A percentile compares a stretch with the other conserved stretches of the same genome.
These are phyloP conservation scores for Tanytarsus gracilentus DNA, from an alignment of 2,888 invertebrate genomes.

Conservation along the genomic window DNA sequence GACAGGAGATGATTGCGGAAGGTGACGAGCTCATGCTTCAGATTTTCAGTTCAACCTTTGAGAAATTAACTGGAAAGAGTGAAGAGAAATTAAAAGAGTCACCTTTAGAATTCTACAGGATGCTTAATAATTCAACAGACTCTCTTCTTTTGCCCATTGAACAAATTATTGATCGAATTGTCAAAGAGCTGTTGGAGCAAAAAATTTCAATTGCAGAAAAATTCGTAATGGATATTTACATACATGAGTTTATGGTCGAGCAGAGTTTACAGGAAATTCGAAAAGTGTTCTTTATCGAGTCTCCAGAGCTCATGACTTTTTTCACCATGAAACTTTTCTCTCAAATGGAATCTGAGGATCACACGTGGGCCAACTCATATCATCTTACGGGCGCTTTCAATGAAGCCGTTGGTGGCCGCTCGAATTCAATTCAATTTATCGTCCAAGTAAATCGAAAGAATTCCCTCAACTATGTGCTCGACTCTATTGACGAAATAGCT, in stretches of 20 bases:
- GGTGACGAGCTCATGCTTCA: constrained; percentile 11
- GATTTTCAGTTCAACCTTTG: constrained; percentile 9
- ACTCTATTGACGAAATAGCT: constrained; percentile 37
- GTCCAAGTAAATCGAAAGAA: constrained; percentile 34
- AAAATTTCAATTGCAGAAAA: constrained; percentile 41
- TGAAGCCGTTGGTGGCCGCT: constrained; percentile 43
- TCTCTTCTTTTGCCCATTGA: constrained; percentile 9
- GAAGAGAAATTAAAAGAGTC: background rate
- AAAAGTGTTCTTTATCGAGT: constrained; percentile 47
- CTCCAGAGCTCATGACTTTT: constrained; percentile 46
- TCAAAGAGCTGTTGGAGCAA: background rate
- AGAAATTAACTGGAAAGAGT: background rate
- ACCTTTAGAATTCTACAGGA: background rate
- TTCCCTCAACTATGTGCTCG: too few species aligned
- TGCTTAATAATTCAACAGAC: background rate
- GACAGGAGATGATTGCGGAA: background rate
- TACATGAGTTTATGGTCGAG: constrained; percentile 44
- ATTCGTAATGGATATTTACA: constrained; percentile 45
- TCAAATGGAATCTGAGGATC: constrained; percentile 44
- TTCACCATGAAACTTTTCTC: constrained; percentile 46
- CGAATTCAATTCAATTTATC: constrained; percentile 35
- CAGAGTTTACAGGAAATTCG: constrained; percentile 45
- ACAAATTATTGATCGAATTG: background rate
- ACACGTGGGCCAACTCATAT: constrained; percentile 43
- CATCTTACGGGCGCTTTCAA: constrained; percentile 44